Conservation (phyloP, 2,797 vertebrate genomes). For the Sebastolobus altivelis region DNA sequence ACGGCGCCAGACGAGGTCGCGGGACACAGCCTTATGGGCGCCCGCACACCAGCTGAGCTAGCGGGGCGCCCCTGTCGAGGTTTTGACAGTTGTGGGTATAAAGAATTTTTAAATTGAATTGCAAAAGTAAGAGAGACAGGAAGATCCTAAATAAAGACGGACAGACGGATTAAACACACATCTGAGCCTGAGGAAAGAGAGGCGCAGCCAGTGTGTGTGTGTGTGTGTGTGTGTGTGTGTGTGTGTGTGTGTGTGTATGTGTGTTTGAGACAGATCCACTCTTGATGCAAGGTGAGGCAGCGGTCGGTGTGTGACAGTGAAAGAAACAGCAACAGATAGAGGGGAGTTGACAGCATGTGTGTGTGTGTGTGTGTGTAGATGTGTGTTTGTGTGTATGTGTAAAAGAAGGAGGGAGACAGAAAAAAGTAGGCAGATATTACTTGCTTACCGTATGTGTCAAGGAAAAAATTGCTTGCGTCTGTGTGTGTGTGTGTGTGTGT, state of each 20-base stretch:
- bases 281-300: conserved; percentile 32
- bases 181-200: conserved; percentile 9
- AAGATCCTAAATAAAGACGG: conserved; percentile 29
- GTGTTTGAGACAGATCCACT: conserved; percentile 30
- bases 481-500: conserved; percentile 27
- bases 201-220: neutral
- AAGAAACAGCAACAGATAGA: conserved; percentile 26
- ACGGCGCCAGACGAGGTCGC: neutral
- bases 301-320: conserved; percentile 11
- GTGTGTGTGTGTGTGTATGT: conserved; percentile 22
- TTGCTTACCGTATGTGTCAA: conserved; percentile 32
- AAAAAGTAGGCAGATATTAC: conserved; percentile 42
- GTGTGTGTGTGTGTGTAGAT: conserved; percentile 3
- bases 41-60: too few species aligned
- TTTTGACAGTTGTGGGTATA: conserved; percentile 2
- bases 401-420: neutral
- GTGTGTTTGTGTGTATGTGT: conserved; percentile 4
- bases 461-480: conserved; percentile 43
- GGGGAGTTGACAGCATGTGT: conserved; percentile 27
- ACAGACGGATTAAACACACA: conserved; percentile 41
- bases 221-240: conserved; percentile 4
- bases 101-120: conserved; percentile 26
- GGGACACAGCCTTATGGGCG: too few species aligned
- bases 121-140: conserved; percentile 26
- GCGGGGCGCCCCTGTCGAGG: too few species aligned